Evolutionary conservation across 2,888 invertebrate genomes (phyloP).

Genomic region (Litoditis marina): DNA sequence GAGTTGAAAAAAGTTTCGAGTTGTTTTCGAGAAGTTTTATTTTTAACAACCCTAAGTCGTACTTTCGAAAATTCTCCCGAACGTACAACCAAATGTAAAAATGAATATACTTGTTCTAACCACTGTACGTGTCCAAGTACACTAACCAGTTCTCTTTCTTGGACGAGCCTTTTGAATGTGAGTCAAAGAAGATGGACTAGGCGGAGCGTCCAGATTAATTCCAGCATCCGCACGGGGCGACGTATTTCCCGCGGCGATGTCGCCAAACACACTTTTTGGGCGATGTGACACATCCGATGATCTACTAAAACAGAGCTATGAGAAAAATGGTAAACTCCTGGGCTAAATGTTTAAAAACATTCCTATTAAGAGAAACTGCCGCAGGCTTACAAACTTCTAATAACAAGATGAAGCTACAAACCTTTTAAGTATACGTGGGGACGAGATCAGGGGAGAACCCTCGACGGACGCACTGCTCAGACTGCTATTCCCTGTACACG

Average conservation of each 20-base stretch:
- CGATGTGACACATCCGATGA: constrained; percentile 22
- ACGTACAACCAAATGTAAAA: no score
- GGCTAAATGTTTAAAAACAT: no score
- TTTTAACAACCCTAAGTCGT: no score
- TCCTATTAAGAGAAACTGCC: no score
- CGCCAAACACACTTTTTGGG: constrained; percentile 37
- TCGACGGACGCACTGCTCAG: neutral
- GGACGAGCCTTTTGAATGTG: constrained; percentile 45
- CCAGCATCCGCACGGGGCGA: constrained; percentile 20
- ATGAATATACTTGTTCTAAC: neutral
- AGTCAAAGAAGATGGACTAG: constrained; percentile 34
- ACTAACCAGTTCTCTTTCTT: constrained; percentile 17
- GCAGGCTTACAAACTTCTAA: no score
- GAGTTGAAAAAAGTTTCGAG: no score
- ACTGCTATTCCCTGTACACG: constrained; percentile 18
- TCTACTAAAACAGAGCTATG: no score
- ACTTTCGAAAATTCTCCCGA: no score
- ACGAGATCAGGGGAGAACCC: constrained; percentile 25
- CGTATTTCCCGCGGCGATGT: constrained; percentile 21
- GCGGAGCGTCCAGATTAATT: constrained; percentile 33
- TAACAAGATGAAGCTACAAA: no score
- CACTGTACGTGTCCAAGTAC: neutral
- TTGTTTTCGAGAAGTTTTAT: no score
- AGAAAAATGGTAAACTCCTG: no score
- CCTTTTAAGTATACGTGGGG: constrained; percentile 24